Conservation (phyloP, 1,140 invertebrate species). For the Eriocheir sinensis region DNA sequence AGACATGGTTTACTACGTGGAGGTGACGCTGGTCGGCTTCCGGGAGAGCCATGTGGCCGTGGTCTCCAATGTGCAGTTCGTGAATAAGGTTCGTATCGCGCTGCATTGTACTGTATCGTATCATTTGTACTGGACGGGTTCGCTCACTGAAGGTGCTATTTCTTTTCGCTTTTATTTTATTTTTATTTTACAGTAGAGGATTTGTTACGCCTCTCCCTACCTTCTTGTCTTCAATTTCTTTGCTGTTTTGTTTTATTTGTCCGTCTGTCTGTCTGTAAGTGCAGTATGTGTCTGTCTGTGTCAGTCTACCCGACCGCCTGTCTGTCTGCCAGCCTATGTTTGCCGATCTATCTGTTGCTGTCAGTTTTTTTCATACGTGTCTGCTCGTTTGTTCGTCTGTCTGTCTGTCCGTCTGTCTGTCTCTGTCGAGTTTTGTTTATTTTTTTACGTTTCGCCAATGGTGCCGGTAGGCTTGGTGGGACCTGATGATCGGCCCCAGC, state of each 20-base stretch:
- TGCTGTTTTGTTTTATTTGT: neutral
- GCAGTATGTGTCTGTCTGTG: neutral
- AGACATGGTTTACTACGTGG: conserved; percentile 68
- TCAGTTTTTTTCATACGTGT: neutral
- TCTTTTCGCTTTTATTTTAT: too few relatives aligned
- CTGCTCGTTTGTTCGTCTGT: neutral
- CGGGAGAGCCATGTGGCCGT: conserved; percentile 50
- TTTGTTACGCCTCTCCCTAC: neutral
- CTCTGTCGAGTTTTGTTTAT: neutral
- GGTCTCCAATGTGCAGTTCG: conserved; percentile 29
- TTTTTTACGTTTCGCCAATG: too few relatives aligned
- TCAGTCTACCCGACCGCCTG: too few relatives aligned
- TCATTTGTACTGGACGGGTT: neutral
- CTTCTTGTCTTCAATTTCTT: neutral
- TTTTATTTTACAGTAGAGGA: too few relatives aligned
- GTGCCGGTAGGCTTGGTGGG: too few relatives aligned
- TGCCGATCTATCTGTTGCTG: neutral
- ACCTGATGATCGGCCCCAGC: too few relatives aligned
- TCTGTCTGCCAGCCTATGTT: too few relatives aligned
- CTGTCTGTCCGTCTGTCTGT: neutral
- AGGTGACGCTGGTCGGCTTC: conserved; percentile 61
- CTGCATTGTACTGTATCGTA: neutral
- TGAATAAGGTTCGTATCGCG: conserved; percentile 53
- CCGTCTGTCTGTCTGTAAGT: neutral
- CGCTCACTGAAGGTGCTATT: too few relatives aligned